Conservation (phyloP, 2,888 invertebrate species). For the Epistrophella euchroma region DNA sequence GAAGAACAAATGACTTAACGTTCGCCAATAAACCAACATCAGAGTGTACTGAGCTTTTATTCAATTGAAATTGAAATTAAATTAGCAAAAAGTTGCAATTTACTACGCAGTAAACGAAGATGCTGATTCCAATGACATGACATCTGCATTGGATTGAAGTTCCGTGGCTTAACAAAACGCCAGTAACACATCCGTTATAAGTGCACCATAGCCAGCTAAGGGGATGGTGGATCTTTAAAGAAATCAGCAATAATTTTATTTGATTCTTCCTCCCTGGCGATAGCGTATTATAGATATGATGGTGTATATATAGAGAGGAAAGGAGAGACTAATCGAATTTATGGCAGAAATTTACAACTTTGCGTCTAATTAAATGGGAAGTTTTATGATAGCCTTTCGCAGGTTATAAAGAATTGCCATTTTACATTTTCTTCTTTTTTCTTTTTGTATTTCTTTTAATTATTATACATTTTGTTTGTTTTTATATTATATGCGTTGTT, state of each 20-base stretch:
- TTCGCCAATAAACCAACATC: constrained; percentile 51
- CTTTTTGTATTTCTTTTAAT: not conserved
- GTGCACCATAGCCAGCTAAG: not conserved
- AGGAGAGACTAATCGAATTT: constrained; percentile 60
- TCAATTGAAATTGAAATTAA: constrained; percentile 67
- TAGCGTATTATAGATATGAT: not conserved
- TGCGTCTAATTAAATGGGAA: constrained; percentile 71
- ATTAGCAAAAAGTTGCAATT: constrained; percentile 72
- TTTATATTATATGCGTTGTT: not conserved
- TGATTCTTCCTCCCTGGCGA: constrained; percentile 19
- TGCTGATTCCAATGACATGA: constrained; percentile 29
- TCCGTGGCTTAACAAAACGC: not conserved
- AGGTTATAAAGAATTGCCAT: constrained; percentile 57
- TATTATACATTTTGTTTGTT: constrained; percentile 26
- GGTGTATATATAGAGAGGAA: not conserved
- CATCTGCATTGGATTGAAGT: constrained; percentile 37
- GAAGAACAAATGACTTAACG: constrained; percentile 64
- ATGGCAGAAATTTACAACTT: constrained; percentile 68
- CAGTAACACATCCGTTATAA: constrained; percentile 49
- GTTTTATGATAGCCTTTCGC: constrained; percentile 67
- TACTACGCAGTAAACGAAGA: constrained; percentile 39
- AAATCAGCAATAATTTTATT: constrained; percentile 33
- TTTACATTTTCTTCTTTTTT: constrained; percentile 7
- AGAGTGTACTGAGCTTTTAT: constrained; percentile 53
- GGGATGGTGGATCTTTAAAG: constrained; percentile 27